Conservation (phyloP, 2,888 invertebrate genomes). For the Hirtodrosophila confusa region DNA sequence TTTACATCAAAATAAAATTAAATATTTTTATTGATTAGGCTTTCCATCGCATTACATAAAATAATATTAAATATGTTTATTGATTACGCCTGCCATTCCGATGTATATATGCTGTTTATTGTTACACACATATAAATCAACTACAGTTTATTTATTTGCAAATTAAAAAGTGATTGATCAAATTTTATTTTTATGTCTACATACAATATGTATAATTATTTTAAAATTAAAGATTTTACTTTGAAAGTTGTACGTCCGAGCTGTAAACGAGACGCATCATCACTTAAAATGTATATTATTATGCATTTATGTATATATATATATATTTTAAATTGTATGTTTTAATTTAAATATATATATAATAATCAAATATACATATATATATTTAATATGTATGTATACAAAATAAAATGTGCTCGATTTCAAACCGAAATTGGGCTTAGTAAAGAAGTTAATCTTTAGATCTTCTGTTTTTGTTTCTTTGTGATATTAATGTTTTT, state of each 20-base stretch:
- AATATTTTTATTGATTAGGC: conserved; percentile 17
- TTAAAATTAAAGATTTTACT: conserved; percentile 40
- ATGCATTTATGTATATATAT: background rate
- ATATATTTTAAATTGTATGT: background rate
- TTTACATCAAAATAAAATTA: conserved; percentile 35
- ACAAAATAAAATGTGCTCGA: conserved; percentile 11
- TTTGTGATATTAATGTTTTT: background rate
- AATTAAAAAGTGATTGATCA: conserved; percentile 43
- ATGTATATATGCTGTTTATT: too few relatives aligned
- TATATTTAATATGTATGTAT: conserved; percentile 4
- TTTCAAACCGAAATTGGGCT: conserved; percentile 5
- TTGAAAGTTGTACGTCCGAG: conserved; percentile 27
- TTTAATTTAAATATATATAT: too few relatives aligned
- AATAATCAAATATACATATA: conserved; percentile 1
- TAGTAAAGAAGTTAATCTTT: conserved; percentile 15
- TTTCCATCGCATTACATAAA: conserved; percentile 25
- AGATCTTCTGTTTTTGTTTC: conserved; percentile 5
- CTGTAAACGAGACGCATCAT: conserved; percentile 9
- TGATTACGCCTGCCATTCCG: too few relatives aligned
- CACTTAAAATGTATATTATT: conserved; percentile 6
- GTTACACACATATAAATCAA: conserved; percentile 25
- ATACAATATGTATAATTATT: conserved; percentile 34
- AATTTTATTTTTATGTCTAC: conserved; percentile 13
- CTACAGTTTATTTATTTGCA: conserved; percentile 39
- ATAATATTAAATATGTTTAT: conserved; percentile 24